Evolutionary conservation across 92 coral and sea anemone species (phyloP).

Genomic region (Epizoanthus stellaris): DNA sequence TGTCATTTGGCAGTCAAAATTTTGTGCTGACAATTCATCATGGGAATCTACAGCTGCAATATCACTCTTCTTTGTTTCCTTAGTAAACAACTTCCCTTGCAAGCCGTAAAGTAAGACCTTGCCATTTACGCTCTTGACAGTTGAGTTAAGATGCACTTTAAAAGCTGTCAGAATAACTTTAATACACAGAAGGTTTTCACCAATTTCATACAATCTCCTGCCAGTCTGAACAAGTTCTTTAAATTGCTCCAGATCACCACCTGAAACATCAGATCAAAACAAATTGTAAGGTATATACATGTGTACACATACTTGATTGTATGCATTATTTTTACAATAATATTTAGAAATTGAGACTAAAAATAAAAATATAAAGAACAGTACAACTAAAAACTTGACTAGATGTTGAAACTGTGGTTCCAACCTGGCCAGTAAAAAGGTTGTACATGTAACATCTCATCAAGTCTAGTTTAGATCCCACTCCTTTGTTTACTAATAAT

Average conservation of each 20-base stretch:
- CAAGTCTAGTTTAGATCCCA: too few species aligned
- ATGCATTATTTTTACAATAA: too few species aligned
- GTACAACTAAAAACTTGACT: too few species aligned
- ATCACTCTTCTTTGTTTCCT: background rate
- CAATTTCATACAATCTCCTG: conserved; percentile 60
- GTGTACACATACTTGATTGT: too few species aligned
- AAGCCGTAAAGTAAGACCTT: conserved; percentile 25
- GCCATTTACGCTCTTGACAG: conserved; percentile 32
- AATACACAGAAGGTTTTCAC: conserved; percentile 62
- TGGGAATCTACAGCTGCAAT: background rate
- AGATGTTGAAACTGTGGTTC: too few species aligned
- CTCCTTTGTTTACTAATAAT: too few species aligned
- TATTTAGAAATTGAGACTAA: too few species aligned
- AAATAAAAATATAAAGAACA: too few species aligned
- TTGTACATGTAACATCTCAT: too few species aligned
- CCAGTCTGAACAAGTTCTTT: conserved; percentile 74
- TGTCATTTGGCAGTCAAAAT: background rate
- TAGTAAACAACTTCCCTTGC: conserved; percentile 2
- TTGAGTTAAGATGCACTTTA: conserved; percentile 63
- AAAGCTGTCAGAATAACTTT: conserved; percentile 71
- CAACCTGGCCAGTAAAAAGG: too few species aligned
- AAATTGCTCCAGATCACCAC: conserved; percentile 59
- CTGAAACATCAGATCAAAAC: background rate
- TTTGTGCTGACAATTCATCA: background rate
- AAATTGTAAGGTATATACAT: background rate